Conservation (phyloP, 2,888 invertebrate species). For the Muschampia plurimacula region DNA sequence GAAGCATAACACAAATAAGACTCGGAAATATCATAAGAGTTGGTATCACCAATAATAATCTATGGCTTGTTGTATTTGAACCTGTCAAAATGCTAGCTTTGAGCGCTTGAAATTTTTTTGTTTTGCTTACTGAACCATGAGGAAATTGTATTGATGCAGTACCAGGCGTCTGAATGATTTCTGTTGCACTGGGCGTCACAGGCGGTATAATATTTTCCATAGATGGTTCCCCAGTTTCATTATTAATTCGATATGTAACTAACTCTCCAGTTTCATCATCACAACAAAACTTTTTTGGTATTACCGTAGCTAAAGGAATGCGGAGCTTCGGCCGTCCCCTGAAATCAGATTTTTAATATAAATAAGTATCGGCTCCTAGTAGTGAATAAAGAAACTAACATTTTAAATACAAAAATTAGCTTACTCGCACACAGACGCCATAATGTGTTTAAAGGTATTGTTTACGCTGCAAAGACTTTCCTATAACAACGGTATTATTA, state of each 20-base stretch:
- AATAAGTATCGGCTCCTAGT: neutral
- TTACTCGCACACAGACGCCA: neutral
- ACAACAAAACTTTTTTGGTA: conserved; percentile 58
- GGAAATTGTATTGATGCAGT: conserved; percentile 57
- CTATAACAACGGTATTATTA: too few species aligned
- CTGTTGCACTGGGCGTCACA: conserved; percentile 18
- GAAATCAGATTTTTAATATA: neutral
- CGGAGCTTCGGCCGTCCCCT: conserved; percentile 13
- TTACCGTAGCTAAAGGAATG: conserved; percentile 10
- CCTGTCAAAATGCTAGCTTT: conserved; percentile 72
- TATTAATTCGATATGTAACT: conserved; percentile 69
- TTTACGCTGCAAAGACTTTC: too few species aligned
- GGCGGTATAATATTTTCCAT: conserved; percentile 48
- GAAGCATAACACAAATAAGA: conserved; percentile 76
- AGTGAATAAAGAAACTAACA: neutral
- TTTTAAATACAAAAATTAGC: neutral
- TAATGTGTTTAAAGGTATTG: neutral
- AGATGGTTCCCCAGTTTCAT: conserved; percentile 82
- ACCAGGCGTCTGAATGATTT: neutral
- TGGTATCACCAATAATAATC: conserved; percentile 86
- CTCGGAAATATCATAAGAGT: conserved; percentile 86
- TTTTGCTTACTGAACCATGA: conserved; percentile 61
- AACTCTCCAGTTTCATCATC: conserved; percentile 85
- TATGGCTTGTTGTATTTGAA: conserved; percentile 71
- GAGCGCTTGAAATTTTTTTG: conserved; percentile 66